These are phyloP conservation scores for Drosophila orosa DNA, from an alignment of 1,140 invertebrate species.

Conservation along the genomic window DNA sequence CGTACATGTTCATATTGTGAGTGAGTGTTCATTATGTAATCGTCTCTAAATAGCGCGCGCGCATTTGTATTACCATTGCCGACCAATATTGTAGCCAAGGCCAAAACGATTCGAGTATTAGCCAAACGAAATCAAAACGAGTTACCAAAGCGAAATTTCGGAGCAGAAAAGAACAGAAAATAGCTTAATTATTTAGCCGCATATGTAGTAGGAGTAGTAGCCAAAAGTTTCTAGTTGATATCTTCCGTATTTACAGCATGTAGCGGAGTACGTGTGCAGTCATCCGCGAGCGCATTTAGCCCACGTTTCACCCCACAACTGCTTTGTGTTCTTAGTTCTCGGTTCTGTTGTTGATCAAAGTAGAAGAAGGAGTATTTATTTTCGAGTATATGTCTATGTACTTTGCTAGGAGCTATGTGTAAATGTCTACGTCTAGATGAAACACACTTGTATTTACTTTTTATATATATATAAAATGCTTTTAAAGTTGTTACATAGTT, in stretches of 20 bases:
- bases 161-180: conserved; percentile 33
- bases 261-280: conserved; percentile 19
- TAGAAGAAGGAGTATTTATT: conserved; percentile 66
- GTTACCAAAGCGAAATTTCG: conserved; percentile 68
- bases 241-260: conserved; percentile 52
- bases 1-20: conserved; percentile 41
- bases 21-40: conserved; percentile 43
- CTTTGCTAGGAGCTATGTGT: conserved; percentile 44
- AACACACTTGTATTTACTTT: conserved; percentile 35
- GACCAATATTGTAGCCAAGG: conserved; percentile 58
- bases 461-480: conserved; percentile 44
- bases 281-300: conserved; percentile 37
- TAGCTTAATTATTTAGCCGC: conserved; percentile 44
- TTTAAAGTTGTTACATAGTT: conserved; percentile 55
- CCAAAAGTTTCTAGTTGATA: conserved; percentile 61
- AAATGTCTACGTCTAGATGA: conserved; percentile 39
- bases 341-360: conserved; percentile 39
- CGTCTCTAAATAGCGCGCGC: conserved; percentile 38
- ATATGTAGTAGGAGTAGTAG: conserved; percentile 64
- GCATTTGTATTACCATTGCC: conserved; percentile 52
- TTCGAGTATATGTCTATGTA: conserved; percentile 48
- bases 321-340: conserved; percentile 57
- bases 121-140: conserved; percentile 44
- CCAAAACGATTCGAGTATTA: conserved; percentile 70
- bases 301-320: conserved; percentile 10